phyloP scores from a whole-genome alignment of 2,888 invertebrate genomes.

The Drosophila merina region DNA sequence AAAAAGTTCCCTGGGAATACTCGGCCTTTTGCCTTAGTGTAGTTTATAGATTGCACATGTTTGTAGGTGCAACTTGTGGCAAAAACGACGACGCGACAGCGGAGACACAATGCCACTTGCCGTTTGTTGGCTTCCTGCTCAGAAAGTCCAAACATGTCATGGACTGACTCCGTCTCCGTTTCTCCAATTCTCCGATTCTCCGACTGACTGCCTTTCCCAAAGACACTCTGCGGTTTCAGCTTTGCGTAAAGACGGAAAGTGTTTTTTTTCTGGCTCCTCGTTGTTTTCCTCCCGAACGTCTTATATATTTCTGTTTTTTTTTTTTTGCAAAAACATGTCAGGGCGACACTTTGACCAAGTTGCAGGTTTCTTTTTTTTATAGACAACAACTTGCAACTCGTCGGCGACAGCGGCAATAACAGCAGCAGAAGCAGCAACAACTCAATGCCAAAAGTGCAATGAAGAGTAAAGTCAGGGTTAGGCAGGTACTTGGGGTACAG shows the following conservation, averaged over 20 bases:
- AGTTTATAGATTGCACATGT: constrained; percentile 40
- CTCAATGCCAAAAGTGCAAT: constrained; percentile 77
- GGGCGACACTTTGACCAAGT: constrained; percentile 74
- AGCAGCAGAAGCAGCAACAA: constrained; percentile 52
- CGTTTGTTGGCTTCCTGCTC: constrained; percentile 72
- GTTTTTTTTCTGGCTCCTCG: constrained; percentile 52
- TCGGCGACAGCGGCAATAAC: constrained; percentile 16
- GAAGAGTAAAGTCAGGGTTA: constrained; percentile 76
- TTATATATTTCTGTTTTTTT: constrained; percentile 11
- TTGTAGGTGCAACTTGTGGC: constrained; percentile 55
- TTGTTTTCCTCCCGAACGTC: constrained; percentile 10
- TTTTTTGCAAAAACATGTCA: constrained; percentile 65
- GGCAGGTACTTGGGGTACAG: constrained; percentile 28
- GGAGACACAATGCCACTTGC: constrained; percentile 49
- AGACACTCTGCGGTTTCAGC: constrained; percentile 59
- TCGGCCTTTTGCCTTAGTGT: background rate
- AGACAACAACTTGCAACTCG: constrained; percentile 38
- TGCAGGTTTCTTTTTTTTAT: constrained; percentile 50
- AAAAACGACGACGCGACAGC: constrained; percentile 35
- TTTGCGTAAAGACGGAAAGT: constrained; percentile 70
- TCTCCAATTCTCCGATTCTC: constrained; percentile 29
- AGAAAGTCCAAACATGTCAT: constrained; percentile 72
- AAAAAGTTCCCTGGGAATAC: background rate
- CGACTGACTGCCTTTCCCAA: constrained; percentile 54
- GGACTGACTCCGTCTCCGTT: constrained; percentile 34